These are phyloP conservation scores for Argyresthia goedartella DNA, from an alignment of 2,888 invertebrate genomes.

Conservation along the genomic window DNA sequence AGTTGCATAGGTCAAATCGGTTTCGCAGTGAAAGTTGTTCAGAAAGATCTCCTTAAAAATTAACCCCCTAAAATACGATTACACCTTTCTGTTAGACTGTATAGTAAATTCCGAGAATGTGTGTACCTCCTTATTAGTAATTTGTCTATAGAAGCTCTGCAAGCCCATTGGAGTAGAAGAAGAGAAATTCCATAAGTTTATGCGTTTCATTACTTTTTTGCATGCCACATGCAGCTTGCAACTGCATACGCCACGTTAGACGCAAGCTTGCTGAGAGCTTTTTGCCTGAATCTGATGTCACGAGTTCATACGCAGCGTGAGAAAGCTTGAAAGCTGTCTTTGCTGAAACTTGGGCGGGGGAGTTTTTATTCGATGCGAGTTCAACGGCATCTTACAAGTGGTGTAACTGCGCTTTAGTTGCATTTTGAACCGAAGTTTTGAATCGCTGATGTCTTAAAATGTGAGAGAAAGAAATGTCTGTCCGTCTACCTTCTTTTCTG, in stretches of 20 bases:
- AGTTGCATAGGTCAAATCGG: too few relatives aligned
- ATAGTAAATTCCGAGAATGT: too few relatives aligned
- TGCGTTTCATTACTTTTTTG: neutral
- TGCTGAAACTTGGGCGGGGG: slow-evolving; percentile 54
- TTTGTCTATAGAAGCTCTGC: too few relatives aligned
- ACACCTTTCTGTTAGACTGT: too few relatives aligned
- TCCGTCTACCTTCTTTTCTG: too few relatives aligned
- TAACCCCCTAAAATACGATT: too few relatives aligned
- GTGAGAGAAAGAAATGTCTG: too few relatives aligned
- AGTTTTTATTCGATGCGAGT: slow-evolving; percentile 56
- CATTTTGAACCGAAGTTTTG: slow-evolving; percentile 8
- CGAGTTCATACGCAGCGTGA: slow-evolving; percentile 49
- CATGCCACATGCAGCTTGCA: neutral
- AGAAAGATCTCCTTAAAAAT: too few relatives aligned
- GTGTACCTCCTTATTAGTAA: too few relatives aligned
- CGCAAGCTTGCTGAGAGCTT: slow-evolving; percentile 32
- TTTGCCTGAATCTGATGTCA: slow-evolving; percentile 44
- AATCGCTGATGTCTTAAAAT: slow-evolving; percentile 5
- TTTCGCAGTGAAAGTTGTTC: too few relatives aligned
- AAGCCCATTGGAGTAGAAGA: too few relatives aligned
- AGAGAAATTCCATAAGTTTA: too few relatives aligned
- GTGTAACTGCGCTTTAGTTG: slow-evolving; percentile 15
- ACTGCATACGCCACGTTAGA: neutral
- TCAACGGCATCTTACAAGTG: slow-evolving; percentile 52
- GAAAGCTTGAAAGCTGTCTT: slow-evolving; percentile 18